phyloP scores from a whole-genome alignment of 2,888 invertebrate genomes.

The Phengaris alcon region DNA sequence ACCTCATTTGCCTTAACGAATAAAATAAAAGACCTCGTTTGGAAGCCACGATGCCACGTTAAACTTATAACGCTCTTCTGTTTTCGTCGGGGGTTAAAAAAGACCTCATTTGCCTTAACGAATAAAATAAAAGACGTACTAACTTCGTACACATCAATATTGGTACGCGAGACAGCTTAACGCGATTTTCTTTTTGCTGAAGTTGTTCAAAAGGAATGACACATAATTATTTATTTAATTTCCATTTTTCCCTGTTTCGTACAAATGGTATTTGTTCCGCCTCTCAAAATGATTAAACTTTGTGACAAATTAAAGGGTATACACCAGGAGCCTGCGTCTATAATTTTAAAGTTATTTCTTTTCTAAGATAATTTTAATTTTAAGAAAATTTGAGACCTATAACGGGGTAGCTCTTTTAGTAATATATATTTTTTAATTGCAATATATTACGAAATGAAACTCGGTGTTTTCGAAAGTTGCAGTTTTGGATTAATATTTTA shows the following conservation, averaged over 20 bases:
- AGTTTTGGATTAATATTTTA: not conserved
- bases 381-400: no score
- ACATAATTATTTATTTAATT: conserved; percentile 24
- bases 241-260: conserved; percentile 9
- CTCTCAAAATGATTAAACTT: conserved; percentile 15
- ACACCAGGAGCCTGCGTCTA: not conserved
- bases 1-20: no score
- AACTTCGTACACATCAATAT: not conserved
- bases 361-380: not conserved
- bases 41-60: no score
- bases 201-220: conserved; percentile 14
- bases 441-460: not conserved
- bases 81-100: not conserved
- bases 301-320: conserved; percentile 8
- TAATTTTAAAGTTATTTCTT: not conserved
- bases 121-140: not conserved
- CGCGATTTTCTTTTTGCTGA: conserved; percentile 9
- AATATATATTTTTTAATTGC: not conserved
- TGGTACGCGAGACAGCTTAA: conserved; percentile 1
- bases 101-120: not conserved
- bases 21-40: no score
- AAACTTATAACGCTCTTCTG: no score
- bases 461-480: not conserved
- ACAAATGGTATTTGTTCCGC: conserved; percentile 1
- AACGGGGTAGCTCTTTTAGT: no score